Percentiles rank a stretch among this genome's conserved stretches.
Evolutionary conservation across 2,113 vertebrate species (phyloP).

Genomic region (Perccottus glenii): DNA sequence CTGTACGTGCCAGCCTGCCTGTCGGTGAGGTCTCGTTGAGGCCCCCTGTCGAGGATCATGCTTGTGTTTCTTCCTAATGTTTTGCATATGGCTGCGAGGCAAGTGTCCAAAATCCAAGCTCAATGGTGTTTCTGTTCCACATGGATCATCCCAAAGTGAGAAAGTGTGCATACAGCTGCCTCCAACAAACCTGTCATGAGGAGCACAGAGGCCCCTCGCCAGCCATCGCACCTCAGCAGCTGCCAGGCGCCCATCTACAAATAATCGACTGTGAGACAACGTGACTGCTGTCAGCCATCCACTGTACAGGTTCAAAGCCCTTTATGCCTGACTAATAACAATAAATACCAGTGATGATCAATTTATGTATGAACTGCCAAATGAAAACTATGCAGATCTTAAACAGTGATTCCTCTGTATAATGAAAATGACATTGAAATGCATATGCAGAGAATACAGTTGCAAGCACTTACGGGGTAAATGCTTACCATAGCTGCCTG

Average conservation of each 20-base stretch:
- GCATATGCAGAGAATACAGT: background rate
- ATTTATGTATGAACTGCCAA: no score
- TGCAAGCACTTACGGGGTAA: background rate
- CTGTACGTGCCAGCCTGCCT: slow-evolving; percentile 45
- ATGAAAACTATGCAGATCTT: no score
- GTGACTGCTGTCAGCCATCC: slow-evolving; percentile 41
- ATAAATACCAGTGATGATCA: background rate
- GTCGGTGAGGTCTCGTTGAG: slow-evolving; percentile 39
- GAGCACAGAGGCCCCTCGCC: slow-evolving; percentile 51
- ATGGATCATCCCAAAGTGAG: slow-evolving; percentile 63
- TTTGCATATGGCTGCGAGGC: slow-evolving; percentile 69
- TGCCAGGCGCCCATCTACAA: slow-evolving; percentile 67
- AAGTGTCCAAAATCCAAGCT: slow-evolving; percentile 62
- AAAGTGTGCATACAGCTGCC: slow-evolving; percentile 46
- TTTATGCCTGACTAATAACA: background rate
- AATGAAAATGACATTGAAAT: background rate
- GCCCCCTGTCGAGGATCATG: slow-evolving; percentile 55
- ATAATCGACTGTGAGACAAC: slow-evolving; percentile 64
- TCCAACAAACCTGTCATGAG: slow-evolving; percentile 67
- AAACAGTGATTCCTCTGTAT: no score
- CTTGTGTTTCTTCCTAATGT: slow-evolving; percentile 72
- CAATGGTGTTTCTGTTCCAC: slow-evolving; percentile 75
- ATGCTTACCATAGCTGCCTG: background rate
- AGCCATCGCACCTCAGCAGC: slow-evolving; percentile 64
- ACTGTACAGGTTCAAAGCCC: background rate